Percentiles rank a stretch among this genome's conserved stretches.
These are phyloP conservation scores for Hoplodrina blanda DNA, from an alignment of 2,888 invertebrate species.

Conservation along the genomic window DNA sequence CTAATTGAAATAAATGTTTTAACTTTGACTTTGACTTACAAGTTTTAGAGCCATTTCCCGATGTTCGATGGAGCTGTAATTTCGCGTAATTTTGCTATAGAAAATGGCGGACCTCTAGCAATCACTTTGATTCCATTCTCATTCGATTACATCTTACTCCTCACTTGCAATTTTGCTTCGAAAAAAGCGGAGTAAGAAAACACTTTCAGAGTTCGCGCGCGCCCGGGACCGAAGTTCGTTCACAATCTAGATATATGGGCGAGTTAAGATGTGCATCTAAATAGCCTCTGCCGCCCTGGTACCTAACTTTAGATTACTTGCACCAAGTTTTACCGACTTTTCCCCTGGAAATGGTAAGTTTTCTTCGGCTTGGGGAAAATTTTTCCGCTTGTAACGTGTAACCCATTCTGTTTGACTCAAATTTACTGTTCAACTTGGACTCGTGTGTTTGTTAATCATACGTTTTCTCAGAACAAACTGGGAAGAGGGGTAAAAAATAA, in stretches of 20 bases:
- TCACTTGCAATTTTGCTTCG: slow-evolving; percentile 76
- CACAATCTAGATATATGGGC: slow-evolving; percentile 90
- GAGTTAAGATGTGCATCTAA: slow-evolving; percentile 91
- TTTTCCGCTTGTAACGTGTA: slow-evolving; percentile 82
- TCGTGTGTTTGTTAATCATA: slow-evolving; percentile 71
- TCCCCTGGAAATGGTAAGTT: slow-evolving; percentile 79
- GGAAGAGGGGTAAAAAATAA: slow-evolving; percentile 38
- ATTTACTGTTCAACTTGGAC: slow-evolving; percentile 86
- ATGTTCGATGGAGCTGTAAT: too few relatives aligned
- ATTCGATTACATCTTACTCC: slow-evolving; percentile 76
- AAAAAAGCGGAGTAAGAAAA: slow-evolving; percentile 65
- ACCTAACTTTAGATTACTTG: slow-evolving; percentile 91
- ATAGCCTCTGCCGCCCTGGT: slow-evolving; percentile 88
- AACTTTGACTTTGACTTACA: too few relatives aligned
- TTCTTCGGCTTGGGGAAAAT: slow-evolving; percentile 68
- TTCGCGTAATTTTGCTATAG: slow-evolving; percentile 55
- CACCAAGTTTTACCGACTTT: slow-evolving; percentile 86
- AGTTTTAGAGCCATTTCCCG: too few relatives aligned
- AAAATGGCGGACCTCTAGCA: slow-evolving; percentile 64
- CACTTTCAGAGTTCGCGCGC: slow-evolving; percentile 64
- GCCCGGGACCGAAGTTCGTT: slow-evolving; percentile 75
- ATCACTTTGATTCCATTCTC: slow-evolving; percentile 74
- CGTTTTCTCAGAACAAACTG: slow-evolving; percentile 53
- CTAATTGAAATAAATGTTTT: too few relatives aligned
- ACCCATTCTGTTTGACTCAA: slow-evolving; percentile 84